Conservation (phyloP, 2,888 invertebrate species). For the Autographa pulchrina region DNA sequence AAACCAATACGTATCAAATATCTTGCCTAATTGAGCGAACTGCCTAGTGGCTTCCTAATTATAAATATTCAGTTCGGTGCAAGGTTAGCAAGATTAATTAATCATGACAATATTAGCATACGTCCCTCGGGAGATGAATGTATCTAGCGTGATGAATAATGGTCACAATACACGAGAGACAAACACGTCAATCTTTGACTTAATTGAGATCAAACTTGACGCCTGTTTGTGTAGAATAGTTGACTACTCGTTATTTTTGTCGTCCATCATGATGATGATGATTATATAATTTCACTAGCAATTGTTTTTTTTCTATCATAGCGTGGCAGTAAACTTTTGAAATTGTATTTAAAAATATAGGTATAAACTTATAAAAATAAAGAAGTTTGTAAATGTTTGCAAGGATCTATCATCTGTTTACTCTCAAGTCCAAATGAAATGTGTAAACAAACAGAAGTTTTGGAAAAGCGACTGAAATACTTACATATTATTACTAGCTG, state of each 20-base stretch:
- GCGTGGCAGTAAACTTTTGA: no score
- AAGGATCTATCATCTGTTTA: no score
- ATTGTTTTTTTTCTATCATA: no score
- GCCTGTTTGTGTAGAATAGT: background rate
- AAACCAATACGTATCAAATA: slow-evolving; percentile 5
- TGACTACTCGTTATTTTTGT: background rate
- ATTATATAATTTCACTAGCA: no score
- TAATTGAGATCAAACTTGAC: slow-evolving; percentile 48
- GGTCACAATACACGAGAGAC: slow-evolving; percentile 56
- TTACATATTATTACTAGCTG: no score
- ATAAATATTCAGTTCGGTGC: slow-evolving; percentile 44
- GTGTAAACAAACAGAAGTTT: no score
- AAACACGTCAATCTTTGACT: slow-evolving; percentile 63
- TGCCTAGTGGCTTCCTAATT: slow-evolving; percentile 12
- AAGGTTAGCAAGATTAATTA: slow-evolving; percentile 50
- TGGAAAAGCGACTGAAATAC: no score
- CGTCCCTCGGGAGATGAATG: slow-evolving; percentile 50
- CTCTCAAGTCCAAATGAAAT: no score
- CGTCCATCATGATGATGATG: background rate
- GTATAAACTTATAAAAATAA: no score
- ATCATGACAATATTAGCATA: slow-evolving; percentile 56
- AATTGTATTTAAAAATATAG: no score
- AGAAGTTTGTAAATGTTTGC: no score
- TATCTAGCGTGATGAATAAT: slow-evolving; percentile 54
- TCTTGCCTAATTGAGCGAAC: background rate